Evolutionary conservation across 2,888 invertebrate genomes (phyloP).

Genomic region (Acanthosepion pharaonis): DNA sequence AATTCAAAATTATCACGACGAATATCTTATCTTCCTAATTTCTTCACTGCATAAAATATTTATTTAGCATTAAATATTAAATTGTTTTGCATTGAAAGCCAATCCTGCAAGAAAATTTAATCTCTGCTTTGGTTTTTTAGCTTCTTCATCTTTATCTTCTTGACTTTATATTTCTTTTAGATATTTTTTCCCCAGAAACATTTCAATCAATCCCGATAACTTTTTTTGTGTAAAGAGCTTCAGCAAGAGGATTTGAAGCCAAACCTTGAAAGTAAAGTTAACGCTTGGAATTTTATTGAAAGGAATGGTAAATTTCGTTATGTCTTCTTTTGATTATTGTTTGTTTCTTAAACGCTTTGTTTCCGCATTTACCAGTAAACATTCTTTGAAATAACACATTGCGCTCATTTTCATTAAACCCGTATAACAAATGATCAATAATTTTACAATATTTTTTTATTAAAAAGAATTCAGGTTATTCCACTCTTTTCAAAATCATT

Average conservation of each 20-base stretch:
- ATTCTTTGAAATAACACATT: constrained; percentile 16
- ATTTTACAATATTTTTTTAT: too few relatives aligned
- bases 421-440: too few relatives aligned
- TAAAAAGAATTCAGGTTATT: too few relatives aligned
- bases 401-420: too few relatives aligned
- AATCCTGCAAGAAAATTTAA: not conserved
- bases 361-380: not conserved
- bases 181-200: not conserved
- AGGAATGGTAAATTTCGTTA: not conserved
- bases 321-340: not conserved
- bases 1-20: too few relatives aligned
- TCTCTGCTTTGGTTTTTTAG: not conserved
- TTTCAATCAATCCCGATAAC: not conserved
- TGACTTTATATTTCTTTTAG: too few relatives aligned
- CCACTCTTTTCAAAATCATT: too few relatives aligned
- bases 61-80: not conserved
- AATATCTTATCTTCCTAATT: too few relatives aligned
- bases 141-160: not conserved
- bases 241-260: not conserved
- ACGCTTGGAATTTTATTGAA: not conserved
- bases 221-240: not conserved
- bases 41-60: too few relatives aligned
- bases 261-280: not conserved
- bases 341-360: not conserved
- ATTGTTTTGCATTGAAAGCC: not conserved